A percentile compares a stretch with the other conserved stretches of the same genome.
These are phyloP conservation scores for Tamandua tetradactyla DNA, from an alignment of 2,797 vertebrate genomes.

Conservation along the genomic window DNA sequence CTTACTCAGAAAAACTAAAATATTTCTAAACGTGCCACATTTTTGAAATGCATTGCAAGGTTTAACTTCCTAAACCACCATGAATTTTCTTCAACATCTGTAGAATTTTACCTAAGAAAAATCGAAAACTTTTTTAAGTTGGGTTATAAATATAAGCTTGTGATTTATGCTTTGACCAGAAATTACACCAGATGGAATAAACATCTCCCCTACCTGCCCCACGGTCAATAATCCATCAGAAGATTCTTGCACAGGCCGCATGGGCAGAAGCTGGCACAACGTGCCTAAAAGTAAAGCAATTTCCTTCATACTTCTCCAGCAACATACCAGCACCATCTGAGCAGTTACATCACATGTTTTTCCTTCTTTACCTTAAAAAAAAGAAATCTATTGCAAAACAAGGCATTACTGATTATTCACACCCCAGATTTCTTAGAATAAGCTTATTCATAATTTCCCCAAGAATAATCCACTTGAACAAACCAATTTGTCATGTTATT, in stretches of 20 bases:
- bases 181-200: not conserved
- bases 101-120: slow-evolving; percentile 45
- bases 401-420: slow-evolving; percentile 47
- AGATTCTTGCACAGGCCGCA: slow-evolving; percentile 74
- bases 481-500: slow-evolving; percentile 54
- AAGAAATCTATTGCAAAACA: slow-evolving; percentile 45
- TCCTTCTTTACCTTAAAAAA: slow-evolving; percentile 82
- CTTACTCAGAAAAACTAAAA: slow-evolving; percentile 27
- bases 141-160: slow-evolving; percentile 7
- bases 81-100: not conserved
- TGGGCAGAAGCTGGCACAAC: slow-evolving; percentile 92
- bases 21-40: slow-evolving; percentile 36
- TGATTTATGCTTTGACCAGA: not conserved
- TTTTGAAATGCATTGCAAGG: slow-evolving; percentile 24
- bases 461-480: slow-evolving; percentile 52
- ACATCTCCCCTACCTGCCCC: slow-evolving; percentile 89
- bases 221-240: slow-evolving; percentile 88
- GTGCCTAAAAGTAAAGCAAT: slow-evolving; percentile 94
- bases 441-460: slow-evolving; percentile 60
- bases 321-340: slow-evolving; percentile 97
- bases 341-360: slow-evolving; percentile 93
- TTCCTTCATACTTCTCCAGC: slow-evolving; percentile 99
- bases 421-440: slow-evolving; percentile 59
- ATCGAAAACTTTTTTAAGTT: not conserved
- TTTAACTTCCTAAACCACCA: slow-evolving; percentile 1